Evolutionary conservation across 92 coral and sea anemone genomes (phyloP).

Genomic region (Hydrozoanthus gracilis): DNA sequence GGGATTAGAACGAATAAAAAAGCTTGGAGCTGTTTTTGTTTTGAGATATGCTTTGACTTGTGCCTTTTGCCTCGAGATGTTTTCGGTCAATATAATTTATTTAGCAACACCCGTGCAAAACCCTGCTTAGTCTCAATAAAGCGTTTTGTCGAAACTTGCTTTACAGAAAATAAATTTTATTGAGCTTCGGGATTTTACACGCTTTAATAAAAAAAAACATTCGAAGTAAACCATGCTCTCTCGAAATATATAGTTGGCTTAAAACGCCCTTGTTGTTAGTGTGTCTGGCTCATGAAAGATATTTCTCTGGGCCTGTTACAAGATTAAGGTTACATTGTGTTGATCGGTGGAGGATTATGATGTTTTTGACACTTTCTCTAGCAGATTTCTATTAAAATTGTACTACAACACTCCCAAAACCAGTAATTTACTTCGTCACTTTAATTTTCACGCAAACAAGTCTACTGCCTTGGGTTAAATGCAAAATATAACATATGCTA

Average conservation of each 20-base stretch:
- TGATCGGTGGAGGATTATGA: too few relatives aligned
- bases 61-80: slow-evolving; percentile 5
- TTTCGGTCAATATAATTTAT: not conserved
- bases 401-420: too few relatives aligned
- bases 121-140: not conserved
- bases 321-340: too few relatives aligned
- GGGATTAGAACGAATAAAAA: slow-evolving; percentile 14
- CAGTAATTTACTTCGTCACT: too few relatives aligned
- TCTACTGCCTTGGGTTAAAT: too few relatives aligned
- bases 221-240: too few relatives aligned
- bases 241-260: not conserved
- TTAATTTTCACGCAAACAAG: too few relatives aligned
- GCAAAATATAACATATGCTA: too few relatives aligned
- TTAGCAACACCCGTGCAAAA: not conserved
- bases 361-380: too few relatives aligned
- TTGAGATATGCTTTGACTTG: not conserved
- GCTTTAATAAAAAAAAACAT: not conserved
- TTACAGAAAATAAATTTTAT: not conserved
- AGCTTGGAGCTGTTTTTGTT: not conserved
- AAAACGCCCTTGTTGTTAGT: not conserved
- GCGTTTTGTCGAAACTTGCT: not conserved
- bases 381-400: too few relatives aligned
- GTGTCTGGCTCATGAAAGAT: too few relatives aligned
- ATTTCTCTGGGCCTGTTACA: too few relatives aligned
- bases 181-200: not conserved